These are phyloP conservation scores for Nowickia ferox DNA, from an alignment of 2,888 invertebrate species.

Conservation along the genomic window DNA sequence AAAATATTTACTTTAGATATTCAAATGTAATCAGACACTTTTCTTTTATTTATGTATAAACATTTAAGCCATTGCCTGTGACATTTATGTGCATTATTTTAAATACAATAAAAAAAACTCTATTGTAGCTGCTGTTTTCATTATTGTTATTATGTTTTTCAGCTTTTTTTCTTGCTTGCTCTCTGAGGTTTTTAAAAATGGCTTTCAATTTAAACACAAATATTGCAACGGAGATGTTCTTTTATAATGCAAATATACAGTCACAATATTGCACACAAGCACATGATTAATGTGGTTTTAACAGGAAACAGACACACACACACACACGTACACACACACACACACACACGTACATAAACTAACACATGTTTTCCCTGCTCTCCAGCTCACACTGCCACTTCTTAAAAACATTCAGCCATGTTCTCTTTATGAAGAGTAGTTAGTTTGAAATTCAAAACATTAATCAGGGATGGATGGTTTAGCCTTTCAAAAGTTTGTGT, in stretches of 20 bases:
- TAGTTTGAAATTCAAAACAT: not conserved
- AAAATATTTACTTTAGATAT: not conserved
- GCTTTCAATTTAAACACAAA: constrained; percentile 46
- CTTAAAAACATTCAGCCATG: too few relatives aligned
- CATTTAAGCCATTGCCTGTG: constrained; percentile 35
- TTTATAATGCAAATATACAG: constrained; percentile 52
- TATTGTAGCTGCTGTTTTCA: constrained; percentile 34
- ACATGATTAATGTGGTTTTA: constrained; percentile 68
- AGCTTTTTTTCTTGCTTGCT: not conserved
- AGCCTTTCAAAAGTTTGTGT: too few relatives aligned
- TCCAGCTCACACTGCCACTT: not conserved
- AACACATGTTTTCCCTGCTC: not conserved
- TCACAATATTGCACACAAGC: constrained; percentile 49
- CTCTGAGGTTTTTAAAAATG: constrained; percentile 56
- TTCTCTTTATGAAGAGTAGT: not conserved
- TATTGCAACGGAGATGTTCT: constrained; percentile 45
- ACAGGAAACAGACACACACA: not conserved
- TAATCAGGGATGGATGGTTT: not conserved
- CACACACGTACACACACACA: not conserved
- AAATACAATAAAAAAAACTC: constrained; percentile 21
- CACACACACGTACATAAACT: not conserved
- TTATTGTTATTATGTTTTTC: not conserved
- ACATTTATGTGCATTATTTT: constrained; percentile 53
- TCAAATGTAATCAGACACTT: constrained; percentile 8
- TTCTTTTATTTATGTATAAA: not conserved